Conservation (phyloP, 2,113 vertebrate species). For the Proterorhinus semilunaris region DNA sequence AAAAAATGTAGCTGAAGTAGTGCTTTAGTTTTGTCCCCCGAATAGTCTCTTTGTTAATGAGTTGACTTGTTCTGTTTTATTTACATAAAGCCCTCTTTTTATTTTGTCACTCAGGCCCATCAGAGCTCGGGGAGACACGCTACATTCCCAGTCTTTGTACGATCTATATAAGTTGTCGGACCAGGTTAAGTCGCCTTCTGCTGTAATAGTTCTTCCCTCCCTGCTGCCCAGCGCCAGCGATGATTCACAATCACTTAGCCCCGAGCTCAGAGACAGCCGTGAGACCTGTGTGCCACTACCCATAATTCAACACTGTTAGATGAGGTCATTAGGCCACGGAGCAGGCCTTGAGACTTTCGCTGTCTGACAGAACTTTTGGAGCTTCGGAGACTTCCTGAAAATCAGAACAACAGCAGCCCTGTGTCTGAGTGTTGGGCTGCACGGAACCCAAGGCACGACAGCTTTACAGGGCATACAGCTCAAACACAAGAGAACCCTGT, state of each 20-base stretch:
- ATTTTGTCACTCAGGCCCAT: too few species aligned
- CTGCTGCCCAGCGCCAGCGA: conserved; percentile 44
- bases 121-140: too few species aligned
- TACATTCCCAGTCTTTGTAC: too few species aligned
- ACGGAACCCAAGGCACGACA: background rate
- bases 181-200: background rate
- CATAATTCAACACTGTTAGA: conserved; percentile 63
- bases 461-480: too few species aligned
- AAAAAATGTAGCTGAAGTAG: too few species aligned
- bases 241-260: conserved; percentile 59
- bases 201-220: conserved; percentile 16
- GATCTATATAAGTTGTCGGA: background rate
- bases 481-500: background rate
- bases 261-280: conserved; percentile 43
- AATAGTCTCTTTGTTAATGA: too few species aligned
- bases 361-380: conserved; percentile 25
- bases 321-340: conserved; percentile 49
- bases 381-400: conserved; percentile 7
- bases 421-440: background rate
- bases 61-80: too few species aligned
- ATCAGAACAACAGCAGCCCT: background rate
- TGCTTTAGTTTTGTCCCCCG: too few species aligned
- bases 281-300: conserved; percentile 57
- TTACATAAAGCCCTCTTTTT: too few species aligned
- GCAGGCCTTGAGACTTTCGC: conserved; percentile 41